These are phyloP conservation scores for Dendrolimus punctatus DNA, from an alignment of 1,140 invertebrate species.

Conservation along the genomic window DNA sequence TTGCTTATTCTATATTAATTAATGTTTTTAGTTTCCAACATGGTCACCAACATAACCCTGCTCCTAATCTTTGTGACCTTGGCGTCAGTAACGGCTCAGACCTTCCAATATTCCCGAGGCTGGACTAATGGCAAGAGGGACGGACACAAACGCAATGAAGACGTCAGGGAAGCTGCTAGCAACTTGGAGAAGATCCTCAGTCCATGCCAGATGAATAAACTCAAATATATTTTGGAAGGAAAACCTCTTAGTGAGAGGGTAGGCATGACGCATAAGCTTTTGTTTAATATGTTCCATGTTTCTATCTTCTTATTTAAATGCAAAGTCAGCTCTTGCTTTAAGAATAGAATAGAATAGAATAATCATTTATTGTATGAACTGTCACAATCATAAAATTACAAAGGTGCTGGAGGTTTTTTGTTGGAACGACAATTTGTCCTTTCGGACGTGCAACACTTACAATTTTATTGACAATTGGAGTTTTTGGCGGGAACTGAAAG, in stretches of 20 bases:
- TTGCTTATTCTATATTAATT: too few species aligned
- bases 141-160: conserved; percentile 29
- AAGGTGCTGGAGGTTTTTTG: too few species aligned
- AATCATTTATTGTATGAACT: too few species aligned
- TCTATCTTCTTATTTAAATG: too few species aligned
- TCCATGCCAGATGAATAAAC: conserved; percentile 66
- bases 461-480: too few species aligned
- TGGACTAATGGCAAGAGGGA: conserved; percentile 82
- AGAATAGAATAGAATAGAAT: too few species aligned
- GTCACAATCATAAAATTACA: too few species aligned
- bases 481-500: too few species aligned
- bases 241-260: conserved; percentile 66
- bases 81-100: conserved; percentile 71
- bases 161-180: conserved; percentile 31
- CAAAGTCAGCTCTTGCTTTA: too few species aligned
- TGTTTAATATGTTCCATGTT: too few species aligned
- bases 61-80: conserved; percentile 41
- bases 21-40: conserved; percentile 23
- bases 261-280: conserved; percentile 8
- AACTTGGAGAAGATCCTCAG: conserved; percentile 51
- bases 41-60: conserved; percentile 35
- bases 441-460: too few species aligned
- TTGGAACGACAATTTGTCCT: too few species aligned
- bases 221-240: conserved; percentile 68
- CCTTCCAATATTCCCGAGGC: conserved; percentile 82